Conservation (phyloP, 2,113 vertebrate genomes). For the Eudorcas thomsonii region DNA sequence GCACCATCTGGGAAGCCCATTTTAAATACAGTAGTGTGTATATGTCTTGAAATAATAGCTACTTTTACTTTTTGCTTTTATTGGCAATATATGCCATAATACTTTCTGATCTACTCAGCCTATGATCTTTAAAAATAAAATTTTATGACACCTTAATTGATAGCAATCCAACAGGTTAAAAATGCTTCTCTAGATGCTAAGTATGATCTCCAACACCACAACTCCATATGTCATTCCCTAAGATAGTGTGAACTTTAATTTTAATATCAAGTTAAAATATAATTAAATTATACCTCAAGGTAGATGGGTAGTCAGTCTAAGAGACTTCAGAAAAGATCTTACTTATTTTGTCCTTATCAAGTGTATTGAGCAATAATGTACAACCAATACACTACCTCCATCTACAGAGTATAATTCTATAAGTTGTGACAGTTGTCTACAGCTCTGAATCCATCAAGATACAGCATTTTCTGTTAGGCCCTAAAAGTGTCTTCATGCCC, state of each 20-base stretch:
- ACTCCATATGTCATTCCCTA: neutral
- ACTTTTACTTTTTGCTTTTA: neutral
- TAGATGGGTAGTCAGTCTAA: neutral
- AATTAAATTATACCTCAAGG: neutral
- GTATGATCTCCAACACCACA: too few relatives aligned
- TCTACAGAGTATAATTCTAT: neutral
- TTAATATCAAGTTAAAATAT: neutral
- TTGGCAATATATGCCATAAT: neutral
- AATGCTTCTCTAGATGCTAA: neutral
- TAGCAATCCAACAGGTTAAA: neutral
- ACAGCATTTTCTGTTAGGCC: neutral
- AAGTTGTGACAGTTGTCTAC: neutral
- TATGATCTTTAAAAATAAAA: neutral
- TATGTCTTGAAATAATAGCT: neutral
- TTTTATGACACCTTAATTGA: neutral
- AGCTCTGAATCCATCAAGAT: neutral
- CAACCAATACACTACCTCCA: neutral
- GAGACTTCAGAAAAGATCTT: neutral
- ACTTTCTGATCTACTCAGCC: neutral
- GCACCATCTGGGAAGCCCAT: neutral
- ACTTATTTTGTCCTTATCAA: neutral
- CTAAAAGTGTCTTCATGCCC: neutral
- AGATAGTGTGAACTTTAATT: neutral
- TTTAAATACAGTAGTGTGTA: neutral
- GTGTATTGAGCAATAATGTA: neutral